Conservation (phyloP, 2,888 invertebrate species). For the Drosophila meridiana region DNA sequence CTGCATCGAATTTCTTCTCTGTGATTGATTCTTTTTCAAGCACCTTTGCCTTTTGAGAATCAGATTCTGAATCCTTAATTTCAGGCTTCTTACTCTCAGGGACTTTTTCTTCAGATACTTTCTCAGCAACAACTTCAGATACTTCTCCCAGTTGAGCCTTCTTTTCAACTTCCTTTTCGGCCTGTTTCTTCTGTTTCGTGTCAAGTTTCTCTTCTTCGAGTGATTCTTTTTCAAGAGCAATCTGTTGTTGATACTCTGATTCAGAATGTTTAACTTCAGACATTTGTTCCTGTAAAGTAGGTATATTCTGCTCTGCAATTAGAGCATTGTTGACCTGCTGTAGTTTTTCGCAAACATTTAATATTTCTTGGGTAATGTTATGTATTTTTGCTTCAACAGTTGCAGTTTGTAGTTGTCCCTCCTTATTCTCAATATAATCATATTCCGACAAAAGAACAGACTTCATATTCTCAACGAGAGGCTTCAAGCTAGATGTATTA, state of each 20-base stretch:
- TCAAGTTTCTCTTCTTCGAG: constrained; percentile 13
- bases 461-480: constrained; percentile 61
- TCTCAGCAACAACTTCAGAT: constrained; percentile 29
- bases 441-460: constrained; percentile 50
- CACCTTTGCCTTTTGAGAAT: neutral
- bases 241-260: neutral
- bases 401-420: constrained; percentile 27
- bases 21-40: neutral
- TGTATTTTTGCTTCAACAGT: constrained; percentile 42
- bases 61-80: constrained; percentile 7
- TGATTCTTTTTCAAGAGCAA: neutral
- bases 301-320: neutral
- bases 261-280: constrained; percentile 7
- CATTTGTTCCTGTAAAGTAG: neutral
- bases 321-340: constrained; percentile 6
- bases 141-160: constrained; percentile 21
- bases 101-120: constrained; percentile 36
- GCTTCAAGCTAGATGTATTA: constrained; percentile 26
- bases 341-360: constrained; percentile 50
- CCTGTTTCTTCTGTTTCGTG: constrained; percentile 2
- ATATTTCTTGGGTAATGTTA: constrained; percentile 44
- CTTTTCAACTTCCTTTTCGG: constrained; percentile 16
- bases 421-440: constrained; percentile 61
- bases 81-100: neutral
- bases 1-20: neutral